phyloP scores from a whole-genome alignment of 2,797 vertebrate species.

The Momotus momota region DNA sequence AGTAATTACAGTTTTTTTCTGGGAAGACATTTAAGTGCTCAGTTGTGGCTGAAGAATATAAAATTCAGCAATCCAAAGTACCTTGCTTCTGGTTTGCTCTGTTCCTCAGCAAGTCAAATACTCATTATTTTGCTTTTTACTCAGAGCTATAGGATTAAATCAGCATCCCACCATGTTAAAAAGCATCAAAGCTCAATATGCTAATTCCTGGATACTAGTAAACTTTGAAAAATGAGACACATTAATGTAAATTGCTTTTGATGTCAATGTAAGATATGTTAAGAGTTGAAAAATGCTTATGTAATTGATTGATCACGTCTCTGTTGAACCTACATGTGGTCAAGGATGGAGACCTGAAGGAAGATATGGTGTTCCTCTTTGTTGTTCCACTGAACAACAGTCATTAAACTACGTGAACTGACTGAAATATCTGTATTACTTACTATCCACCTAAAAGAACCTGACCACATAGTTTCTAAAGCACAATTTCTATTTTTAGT shows the following conservation, averaged over 20 bases:
- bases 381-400: not conserved
- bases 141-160: not conserved
- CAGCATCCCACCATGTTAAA: not conserved
- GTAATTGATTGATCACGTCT: not conserved
- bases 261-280: not conserved
- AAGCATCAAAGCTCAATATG: not conserved
- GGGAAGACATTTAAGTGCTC: not conserved
- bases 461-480: not conserved
- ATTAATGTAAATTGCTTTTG: not conserved
- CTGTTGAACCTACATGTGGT: not conserved
- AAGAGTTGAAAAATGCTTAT: not conserved
- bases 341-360: not conserved
- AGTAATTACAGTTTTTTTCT: not conserved
- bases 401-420: not conserved
- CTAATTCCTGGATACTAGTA: not conserved
- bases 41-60: not conserved
- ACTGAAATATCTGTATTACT: not conserved
- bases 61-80: not conserved
- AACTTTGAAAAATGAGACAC: not conserved
- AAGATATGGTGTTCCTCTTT: not conserved
- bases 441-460: not conserved
- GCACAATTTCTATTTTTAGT: not conserved
- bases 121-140: not conserved
- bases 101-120: not conserved
- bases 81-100: not conserved